Percentiles rank a stretch among this genome's conserved stretches.
Evolutionary conservation across 1,140 invertebrate species (phyloP).

Genomic region (Trichonephila inaurata): DNA sequence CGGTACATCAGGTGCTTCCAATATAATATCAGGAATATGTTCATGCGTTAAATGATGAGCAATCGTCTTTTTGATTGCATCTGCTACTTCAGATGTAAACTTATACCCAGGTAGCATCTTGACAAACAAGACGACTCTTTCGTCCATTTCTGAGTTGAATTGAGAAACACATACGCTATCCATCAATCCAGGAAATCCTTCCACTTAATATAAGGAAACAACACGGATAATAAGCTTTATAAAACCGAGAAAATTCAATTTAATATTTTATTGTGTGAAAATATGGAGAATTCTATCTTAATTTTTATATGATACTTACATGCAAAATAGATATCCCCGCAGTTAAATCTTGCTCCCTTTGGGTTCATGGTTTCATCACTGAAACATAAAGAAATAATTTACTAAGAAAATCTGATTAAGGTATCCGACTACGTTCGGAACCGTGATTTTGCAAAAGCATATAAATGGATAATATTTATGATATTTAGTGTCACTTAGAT

Average conservation of each 20-base stretch:
- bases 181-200: slow-evolving; percentile 82
- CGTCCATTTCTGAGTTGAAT: slow-evolving; percentile 81
- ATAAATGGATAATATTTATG: no score
- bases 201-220: slow-evolving; percentile 80
- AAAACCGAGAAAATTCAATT: background rate
- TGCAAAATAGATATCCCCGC: slow-evolving; percentile 63
- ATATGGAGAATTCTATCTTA: background rate
- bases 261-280: background rate
- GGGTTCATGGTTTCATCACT: slow-evolving; percentile 68
- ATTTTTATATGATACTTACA: slow-evolving; percentile 25
- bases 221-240: no score
- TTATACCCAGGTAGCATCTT: slow-evolving; percentile 81
- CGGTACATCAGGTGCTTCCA: slow-evolving; percentile 83
- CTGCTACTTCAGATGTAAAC: slow-evolving; percentile 81
- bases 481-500: no score
- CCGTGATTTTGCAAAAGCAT: no score
- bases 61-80: slow-evolving; percentile 81
- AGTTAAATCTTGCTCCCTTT: slow-evolving; percentile 64
- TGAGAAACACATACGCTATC: slow-evolving; percentile 83
- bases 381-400: background rate
- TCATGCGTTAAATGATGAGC: slow-evolving; percentile 82
- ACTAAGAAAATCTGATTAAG: no score
- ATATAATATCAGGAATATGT: slow-evolving; percentile 83
- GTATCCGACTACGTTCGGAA: no score
- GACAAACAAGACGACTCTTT: slow-evolving; percentile 84